These are phyloP conservation scores for Asobara japonica DNA, from an alignment of 1,140 invertebrate genomes.

Conservation along the genomic window DNA sequence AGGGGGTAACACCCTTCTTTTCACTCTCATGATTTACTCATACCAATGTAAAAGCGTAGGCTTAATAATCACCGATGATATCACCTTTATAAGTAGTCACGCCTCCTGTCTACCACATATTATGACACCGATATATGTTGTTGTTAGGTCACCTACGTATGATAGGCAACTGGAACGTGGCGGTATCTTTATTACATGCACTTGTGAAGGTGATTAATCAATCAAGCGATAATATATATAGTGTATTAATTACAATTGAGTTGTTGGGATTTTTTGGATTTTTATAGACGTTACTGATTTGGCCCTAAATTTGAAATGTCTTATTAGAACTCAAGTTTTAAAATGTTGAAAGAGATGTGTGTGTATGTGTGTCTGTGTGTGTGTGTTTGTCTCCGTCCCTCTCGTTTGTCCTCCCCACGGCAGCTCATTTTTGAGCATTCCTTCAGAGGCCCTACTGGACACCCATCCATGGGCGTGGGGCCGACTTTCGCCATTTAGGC, in stretches of 20 bases:
- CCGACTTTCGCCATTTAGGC: too few species aligned
- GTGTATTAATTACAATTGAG: not conserved
- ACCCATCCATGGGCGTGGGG: too few species aligned
- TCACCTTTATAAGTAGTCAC: conserved; percentile 64
- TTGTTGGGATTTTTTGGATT: not conserved
- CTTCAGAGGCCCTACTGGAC: too few species aligned
- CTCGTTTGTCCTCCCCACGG: too few species aligned
- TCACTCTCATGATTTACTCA: conserved; percentile 56
- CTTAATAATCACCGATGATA: conserved; percentile 65
- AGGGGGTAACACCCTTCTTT: conserved; percentile 15
- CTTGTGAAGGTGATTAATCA: not conserved
- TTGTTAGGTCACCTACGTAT: conserved; percentile 2
- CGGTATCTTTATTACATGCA: conserved; percentile 1
- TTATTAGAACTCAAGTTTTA: too few species aligned
- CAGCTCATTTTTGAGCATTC: too few species aligned
- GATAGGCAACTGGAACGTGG: conserved; percentile 13
- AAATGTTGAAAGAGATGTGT: too few species aligned
- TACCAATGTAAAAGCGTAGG: conserved; percentile 63
- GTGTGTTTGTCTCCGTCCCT: too few species aligned
- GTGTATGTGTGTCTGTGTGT: too few species aligned
- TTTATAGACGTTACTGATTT: too few species aligned
- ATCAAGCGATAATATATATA: not conserved
- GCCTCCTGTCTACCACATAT: conserved; percentile 50
- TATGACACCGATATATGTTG: conserved; percentile 12
- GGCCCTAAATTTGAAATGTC: too few species aligned